Evolutionary conservation across 2,888 invertebrate genomes (phyloP).

Genomic region (Eilema depressum): DNA sequence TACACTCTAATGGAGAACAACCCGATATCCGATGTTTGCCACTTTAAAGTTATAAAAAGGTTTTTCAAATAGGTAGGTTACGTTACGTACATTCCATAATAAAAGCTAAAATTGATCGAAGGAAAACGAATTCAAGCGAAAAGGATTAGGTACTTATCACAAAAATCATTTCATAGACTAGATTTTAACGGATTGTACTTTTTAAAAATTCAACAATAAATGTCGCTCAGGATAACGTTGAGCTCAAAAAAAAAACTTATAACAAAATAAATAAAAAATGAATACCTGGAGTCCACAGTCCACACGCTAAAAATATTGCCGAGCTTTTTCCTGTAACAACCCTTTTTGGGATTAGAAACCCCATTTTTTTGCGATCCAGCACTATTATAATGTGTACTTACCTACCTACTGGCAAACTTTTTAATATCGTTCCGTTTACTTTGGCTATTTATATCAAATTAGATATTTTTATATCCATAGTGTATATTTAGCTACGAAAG

Average conservation of each 20-base stretch:
- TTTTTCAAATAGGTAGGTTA: no score
- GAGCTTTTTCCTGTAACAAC: constrained; percentile 58
- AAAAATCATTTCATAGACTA: constrained; percentile 3
- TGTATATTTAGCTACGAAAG: no score
- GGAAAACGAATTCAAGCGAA: constrained; percentile 6
- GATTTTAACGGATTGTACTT: background rate
- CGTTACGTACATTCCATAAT: no score
- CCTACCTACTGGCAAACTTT: constrained; percentile 41
- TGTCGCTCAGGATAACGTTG: constrained; percentile 16
- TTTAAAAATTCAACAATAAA: constrained; percentile 18
- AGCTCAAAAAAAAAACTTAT: constrained; percentile 26
- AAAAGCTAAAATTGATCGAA: background rate
- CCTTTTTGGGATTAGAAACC: constrained; percentile 67
- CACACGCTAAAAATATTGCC: constrained; percentile 49
- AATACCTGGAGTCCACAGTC: constrained; percentile 42
- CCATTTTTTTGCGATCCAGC: constrained; percentile 53
- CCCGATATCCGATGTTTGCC: background rate
- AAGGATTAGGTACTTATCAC: background rate
- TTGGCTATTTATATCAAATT: constrained; percentile 26
- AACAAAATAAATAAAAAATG: constrained; percentile 34
- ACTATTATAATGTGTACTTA: constrained; percentile 33
- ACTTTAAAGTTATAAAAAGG: background rate
- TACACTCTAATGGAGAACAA: no score
- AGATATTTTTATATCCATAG: background rate
- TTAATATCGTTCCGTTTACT: constrained; percentile 32